These are phyloP conservation scores for Phaedon cochleariae DNA, from an alignment of 2,888 invertebrate genomes.

Conservation along the genomic window DNA sequence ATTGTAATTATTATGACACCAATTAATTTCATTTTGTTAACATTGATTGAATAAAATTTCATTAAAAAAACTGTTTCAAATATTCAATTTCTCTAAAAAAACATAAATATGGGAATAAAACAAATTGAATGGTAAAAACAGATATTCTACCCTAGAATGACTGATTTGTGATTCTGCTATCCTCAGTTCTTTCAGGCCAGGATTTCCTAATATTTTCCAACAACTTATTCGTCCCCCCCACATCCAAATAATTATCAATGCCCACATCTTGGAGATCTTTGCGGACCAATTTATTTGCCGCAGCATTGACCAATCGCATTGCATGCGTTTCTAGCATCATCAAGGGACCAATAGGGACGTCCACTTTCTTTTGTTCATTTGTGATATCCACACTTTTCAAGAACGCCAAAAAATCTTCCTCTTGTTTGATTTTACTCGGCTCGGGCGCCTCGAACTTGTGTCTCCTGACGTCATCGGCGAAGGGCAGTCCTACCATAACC, in stretches of 20 bases:
- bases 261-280: slow-evolving; percentile 16
- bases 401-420: slow-evolving; percentile 33
- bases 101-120: too few relatives aligned
- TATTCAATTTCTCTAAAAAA: not conserved
- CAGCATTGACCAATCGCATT: slow-evolving; percentile 13
- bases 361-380: slow-evolving; percentile 27
- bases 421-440: slow-evolving; percentile 24
- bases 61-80: not conserved
- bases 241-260: slow-evolving; percentile 13
- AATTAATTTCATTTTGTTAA: not conserved
- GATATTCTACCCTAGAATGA: not conserved
- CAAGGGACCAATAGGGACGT: slow-evolving; percentile 32
- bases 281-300: slow-evolving; percentile 20
- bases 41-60: not conserved
- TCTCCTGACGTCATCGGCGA: slow-evolving; percentile 34
- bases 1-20: not conserved
- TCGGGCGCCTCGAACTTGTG: slow-evolving; percentile 21
- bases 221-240: slow-evolving; percentile 18
- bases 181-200: slow-evolving; percentile 28
- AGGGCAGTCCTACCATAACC: slow-evolving; percentile 36
- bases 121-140: too few relatives aligned
- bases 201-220: slow-evolving; percentile 27
- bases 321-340: slow-evolving; percentile 26
- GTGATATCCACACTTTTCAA: slow-evolving; percentile 38
- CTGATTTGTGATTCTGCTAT: not conserved